Conservation (phyloP, 2,797 vertebrate genomes). For the Hyperoplus lanceolatus region DNA sequence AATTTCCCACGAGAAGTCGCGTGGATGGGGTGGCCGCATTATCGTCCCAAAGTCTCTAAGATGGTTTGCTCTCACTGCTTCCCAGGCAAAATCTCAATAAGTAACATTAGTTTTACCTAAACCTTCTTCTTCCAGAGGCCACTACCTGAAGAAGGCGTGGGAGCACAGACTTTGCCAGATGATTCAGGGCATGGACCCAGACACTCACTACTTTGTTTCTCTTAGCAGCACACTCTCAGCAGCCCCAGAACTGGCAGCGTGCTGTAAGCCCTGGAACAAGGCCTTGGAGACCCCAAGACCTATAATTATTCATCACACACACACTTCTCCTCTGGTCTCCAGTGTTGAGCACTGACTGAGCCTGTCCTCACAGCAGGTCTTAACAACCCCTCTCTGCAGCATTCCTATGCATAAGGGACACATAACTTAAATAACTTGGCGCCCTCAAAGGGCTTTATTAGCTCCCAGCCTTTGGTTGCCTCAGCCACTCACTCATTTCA, state of each 20-base stretch:
- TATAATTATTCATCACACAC: slow-evolving; percentile 70
- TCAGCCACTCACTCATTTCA: too few species aligned
- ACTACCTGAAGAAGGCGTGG: slow-evolving; percentile 11
- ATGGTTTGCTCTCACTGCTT: not conserved
- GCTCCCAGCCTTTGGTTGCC: not conserved
- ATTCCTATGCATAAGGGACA: slow-evolving; percentile 49
- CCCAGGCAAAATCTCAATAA: slow-evolving; percentile 5
- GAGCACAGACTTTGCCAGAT: slow-evolving; percentile 48
- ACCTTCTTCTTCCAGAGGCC: not conserved
- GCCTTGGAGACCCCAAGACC: slow-evolving; percentile 57
- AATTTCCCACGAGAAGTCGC: too few species aligned
- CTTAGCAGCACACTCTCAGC: slow-evolving; percentile 45
- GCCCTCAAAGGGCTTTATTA: slow-evolving; percentile 67
- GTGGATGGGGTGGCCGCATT: too few species aligned
- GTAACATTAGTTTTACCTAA: slow-evolving; percentile 6
- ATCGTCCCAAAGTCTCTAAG: not conserved
- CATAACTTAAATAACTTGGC: slow-evolving; percentile 57
- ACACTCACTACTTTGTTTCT: slow-evolving; percentile 56
- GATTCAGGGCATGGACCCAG: slow-evolving; percentile 32
- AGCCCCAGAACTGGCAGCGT: slow-evolving; percentile 53
- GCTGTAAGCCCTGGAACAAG: slow-evolving; percentile 56
- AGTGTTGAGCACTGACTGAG: slow-evolving; percentile 27
- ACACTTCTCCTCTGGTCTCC: slow-evolving; percentile 31
- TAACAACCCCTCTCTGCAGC: slow-evolving; percentile 40
- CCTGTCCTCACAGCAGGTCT: slow-evolving; percentile 29